Conservation (phyloP, 2,113 vertebrate species). For the Colinus virginianus region DNA sequence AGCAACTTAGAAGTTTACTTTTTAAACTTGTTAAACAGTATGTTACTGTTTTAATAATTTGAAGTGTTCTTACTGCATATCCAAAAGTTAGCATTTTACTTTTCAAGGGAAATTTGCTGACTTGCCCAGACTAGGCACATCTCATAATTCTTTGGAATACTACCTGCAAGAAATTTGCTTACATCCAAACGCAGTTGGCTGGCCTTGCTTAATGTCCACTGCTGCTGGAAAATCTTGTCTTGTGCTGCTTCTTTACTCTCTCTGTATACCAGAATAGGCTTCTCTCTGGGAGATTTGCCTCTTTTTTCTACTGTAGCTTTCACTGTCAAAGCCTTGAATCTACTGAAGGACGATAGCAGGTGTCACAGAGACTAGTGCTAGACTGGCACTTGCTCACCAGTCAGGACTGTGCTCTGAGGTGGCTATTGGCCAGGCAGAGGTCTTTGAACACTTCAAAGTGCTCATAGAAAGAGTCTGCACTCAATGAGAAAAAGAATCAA, state of each 20-base stretch:
- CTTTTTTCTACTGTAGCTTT: background rate
- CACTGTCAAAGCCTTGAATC: rapidly evolving
- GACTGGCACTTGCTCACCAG: background rate
- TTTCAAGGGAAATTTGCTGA: background rate
- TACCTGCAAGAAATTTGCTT: background rate
- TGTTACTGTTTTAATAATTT: background rate
- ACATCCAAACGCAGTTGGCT: background rate
- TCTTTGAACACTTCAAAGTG: background rate
- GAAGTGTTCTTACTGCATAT: background rate
- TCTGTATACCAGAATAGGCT: background rate
- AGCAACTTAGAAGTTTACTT: background rate
- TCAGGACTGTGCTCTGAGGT: background rate
- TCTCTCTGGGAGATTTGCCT: background rate
- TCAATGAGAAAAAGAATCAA: background rate
- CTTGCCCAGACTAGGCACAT: background rate
- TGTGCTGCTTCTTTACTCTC: background rate
- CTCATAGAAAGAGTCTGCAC: background rate
- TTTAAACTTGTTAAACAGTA: background rate
- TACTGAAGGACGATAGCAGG: background rate
- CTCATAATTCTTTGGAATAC: background rate
- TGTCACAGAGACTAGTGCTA: background rate
- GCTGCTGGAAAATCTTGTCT: background rate
- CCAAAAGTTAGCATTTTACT: background rate
- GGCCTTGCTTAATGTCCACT: background rate
- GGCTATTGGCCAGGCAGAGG: background rate